Conservation (phyloP, 35 echinoderm and acorn worm genomes). For the Stichopus chloronotus region DNA sequence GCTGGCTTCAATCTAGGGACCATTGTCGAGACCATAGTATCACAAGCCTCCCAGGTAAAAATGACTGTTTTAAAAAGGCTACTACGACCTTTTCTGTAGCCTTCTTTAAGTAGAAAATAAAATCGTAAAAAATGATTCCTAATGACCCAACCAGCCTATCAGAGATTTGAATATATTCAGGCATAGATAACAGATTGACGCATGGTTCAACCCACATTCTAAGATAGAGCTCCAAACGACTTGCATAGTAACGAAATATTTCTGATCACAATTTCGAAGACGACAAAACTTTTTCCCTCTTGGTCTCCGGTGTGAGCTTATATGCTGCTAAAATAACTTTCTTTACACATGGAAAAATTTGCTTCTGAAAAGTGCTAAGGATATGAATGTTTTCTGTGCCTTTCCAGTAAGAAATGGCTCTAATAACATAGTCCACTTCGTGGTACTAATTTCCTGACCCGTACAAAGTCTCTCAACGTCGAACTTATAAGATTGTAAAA, state of each 20-base stretch:
- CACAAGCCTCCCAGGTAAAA: too few relatives aligned
- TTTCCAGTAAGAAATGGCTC: background rate
- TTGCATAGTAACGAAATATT: background rate
- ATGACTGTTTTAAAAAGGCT: too few relatives aligned
- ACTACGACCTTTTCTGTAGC: too few relatives aligned
- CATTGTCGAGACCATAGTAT: too few relatives aligned
- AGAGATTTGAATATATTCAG: background rate
- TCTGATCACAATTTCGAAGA: background rate
- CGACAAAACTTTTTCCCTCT: background rate
- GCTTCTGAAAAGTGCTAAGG: background rate
- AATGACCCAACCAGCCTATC: background rate
- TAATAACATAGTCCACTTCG: conserved; percentile 14
- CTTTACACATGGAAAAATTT: background rate
- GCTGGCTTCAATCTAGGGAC: too few relatives aligned
- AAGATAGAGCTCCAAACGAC: background rate
- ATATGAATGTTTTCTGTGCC: background rate
- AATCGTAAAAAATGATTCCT: too few relatives aligned
- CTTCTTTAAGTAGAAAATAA: too few relatives aligned
- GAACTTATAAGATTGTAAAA: background rate
- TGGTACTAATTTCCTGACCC: background rate
- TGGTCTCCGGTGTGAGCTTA: background rate
- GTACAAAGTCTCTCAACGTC: conserved; percentile 12
- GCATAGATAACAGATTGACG: background rate
- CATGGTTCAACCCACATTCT: background rate
- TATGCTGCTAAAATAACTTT: background rate